A percentile compares a stretch with the other conserved stretches of the same genome.
phyloP scores from a whole-genome alignment of 2,113 vertebrate species.

The Ameiurus melas region DNA sequence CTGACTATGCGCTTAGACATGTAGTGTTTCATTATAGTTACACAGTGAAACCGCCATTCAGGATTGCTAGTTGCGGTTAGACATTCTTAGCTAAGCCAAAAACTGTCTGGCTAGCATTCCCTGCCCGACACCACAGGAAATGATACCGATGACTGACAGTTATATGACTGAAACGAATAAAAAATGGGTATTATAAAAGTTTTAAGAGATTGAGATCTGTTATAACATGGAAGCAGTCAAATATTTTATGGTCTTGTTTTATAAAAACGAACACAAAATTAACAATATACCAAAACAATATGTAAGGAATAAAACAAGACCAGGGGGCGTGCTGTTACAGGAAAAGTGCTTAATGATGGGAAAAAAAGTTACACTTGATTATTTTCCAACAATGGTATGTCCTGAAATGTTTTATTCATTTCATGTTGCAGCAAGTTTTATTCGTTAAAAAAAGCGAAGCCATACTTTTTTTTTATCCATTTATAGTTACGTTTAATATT shows the following conservation, averaged over 20 bases:
- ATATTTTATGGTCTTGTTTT: not conserved
- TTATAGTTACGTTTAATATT: too few relatives aligned
- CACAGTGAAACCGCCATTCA: conserved; percentile 19
- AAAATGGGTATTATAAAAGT: conserved; percentile 22
- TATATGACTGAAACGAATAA: conserved; percentile 21
- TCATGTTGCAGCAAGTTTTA: too few relatives aligned
- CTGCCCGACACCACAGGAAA: conserved; percentile 47
- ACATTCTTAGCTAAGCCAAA: conserved; percentile 41
- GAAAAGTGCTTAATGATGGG: too few relatives aligned
- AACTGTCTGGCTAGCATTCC: conserved; percentile 43
- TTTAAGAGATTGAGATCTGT: conserved; percentile 21
- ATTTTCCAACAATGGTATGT: too few relatives aligned
- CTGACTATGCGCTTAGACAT: conserved; percentile 14
- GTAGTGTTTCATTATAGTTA: conserved; percentile 48
- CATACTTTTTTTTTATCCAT: too few relatives aligned
- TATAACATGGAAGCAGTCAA: conserved; percentile 17
- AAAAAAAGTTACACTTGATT: not conserved
- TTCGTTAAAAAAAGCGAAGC: too few relatives aligned
- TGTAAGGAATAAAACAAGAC: not conserved
- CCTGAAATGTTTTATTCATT: not conserved
- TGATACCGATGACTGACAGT: conserved; percentile 20
- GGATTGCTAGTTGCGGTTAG: conserved; percentile 34
- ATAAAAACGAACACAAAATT: not conserved
- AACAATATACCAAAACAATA: conserved; percentile 9
- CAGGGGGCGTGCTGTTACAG: not conserved